Evolutionary conservation across 1,140 invertebrate genomes (phyloP), one percentile per base, ranked within the genome.

Genomic region (Apolygus lucorum): DNA sequence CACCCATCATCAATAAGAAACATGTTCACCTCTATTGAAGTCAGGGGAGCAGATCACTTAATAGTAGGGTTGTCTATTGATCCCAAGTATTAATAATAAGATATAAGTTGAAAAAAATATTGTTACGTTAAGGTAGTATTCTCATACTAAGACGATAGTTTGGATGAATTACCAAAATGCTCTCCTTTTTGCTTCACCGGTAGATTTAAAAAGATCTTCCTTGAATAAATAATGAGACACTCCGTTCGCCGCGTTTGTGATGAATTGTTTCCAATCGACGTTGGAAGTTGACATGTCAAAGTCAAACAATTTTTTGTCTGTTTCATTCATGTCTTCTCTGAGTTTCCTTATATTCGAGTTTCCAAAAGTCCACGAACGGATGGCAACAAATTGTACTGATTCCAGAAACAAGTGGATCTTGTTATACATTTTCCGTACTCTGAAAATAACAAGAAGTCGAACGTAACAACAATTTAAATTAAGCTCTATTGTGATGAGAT

Each of bases 341-440:
- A 95, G 78, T n/a, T 76, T 74, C 14, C 85, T 78, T 0, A 85
- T 79, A 75, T 92, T 91, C 0, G 83, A 78, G 73, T 88, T 88
- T 22, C 82, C 77, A 74, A 92, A 91, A 29, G 83, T 82, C 85
- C 90, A 93, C 72, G 88, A 79, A 52, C 84, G 80, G 0, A 82
- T 81, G 22, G 86, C 85, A 76, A 93, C 93, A 76, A 87, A 92
- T 49, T 86, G 82, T 21, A 92, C 79, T 1, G 86, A 85, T 21
- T 81, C 80, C 24, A 86, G 83, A 65, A 90, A 87, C 75, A 88
- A 87, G 69, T 87, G 82, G 52, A 93, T 85, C 77, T 89, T 90
- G 22, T 82, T 81, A 74, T 92, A 91, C 11, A 89, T 85, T 75
- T 86, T 85, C 28, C 86, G 80, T 81, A 91, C 83, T 78, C 90